A percentile compares a stretch with the other conserved stretches of the same genome.
Conservation (phyloP, 2,797 vertebrate species). For the Hafferia zeledoni region DNA sequence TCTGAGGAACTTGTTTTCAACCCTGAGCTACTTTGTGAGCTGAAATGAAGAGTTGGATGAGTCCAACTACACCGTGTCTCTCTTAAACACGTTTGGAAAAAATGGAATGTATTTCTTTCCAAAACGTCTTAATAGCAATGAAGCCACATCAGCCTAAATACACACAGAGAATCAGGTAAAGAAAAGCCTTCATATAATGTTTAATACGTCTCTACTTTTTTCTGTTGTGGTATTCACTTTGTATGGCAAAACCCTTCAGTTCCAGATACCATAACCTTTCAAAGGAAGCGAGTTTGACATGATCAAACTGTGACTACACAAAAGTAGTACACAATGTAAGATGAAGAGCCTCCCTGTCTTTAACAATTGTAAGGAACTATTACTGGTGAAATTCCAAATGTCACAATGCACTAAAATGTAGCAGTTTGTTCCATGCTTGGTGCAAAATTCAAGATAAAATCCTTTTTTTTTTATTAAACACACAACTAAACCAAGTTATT, state of each 20-base stretch:
- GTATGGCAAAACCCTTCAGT: background rate
- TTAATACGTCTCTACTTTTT: background rate
- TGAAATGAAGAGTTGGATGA: background rate
- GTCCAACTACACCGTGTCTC: background rate
- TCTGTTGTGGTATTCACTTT: background rate
- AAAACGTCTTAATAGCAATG: background rate
- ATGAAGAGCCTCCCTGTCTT: background rate
- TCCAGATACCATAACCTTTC: background rate
- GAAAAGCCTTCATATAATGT: background rate
- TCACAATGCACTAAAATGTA: background rate
- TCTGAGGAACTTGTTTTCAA: slow-evolving; percentile 27
- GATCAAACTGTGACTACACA: background rate
- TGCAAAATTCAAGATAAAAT: background rate
- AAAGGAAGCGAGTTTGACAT: background rate
- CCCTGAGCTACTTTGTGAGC: background rate
- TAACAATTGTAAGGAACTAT: background rate
- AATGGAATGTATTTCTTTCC: background rate
- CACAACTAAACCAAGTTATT: background rate
- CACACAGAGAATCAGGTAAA: background rate
- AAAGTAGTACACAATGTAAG: background rate
- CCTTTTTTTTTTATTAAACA: background rate
- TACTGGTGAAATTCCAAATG: background rate
- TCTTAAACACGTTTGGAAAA: background rate
- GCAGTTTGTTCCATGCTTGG: background rate
- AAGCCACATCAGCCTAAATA: background rate